Evolutionary conservation across 1,140 invertebrate species (phyloP), one percentile per base, ranked within the genome.

Genomic region (Papilio helenus): DNA sequence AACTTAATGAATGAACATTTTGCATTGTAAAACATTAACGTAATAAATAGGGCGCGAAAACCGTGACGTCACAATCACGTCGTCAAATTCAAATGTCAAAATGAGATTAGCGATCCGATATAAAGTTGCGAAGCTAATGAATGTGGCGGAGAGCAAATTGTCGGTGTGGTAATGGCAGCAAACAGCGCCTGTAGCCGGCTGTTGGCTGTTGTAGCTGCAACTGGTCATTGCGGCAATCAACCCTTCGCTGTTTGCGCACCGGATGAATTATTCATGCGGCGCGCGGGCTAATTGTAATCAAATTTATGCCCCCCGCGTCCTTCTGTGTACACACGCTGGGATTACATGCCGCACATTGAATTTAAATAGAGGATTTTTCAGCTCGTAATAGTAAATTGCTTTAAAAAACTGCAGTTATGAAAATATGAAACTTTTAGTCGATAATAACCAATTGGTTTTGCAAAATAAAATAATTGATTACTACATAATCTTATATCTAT

Each of bases 251-350:
- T 92, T 93, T 93, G 90, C 86, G 87, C 81, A 84, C 84, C 82
- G 79, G 74, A 80, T 94, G 92, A 92, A 93, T 94, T 88, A 94
- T 94, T 92, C 92, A 94, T 92, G 84, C 83, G 80, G 65, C 82
- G 86, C 86, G 84, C 87, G 84, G 82, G 90, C 93, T 94, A 94
- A 94, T 94, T 94, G 93, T 94, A 93, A 94, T 94, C 87, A 92
- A 93, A 93, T 94, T 94, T 93, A 89, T 86, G 83, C 87, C 86
- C 85, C 86, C 85, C 80, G 51, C 79, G 55, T 72, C 79, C 72
- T 44, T 51, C 81, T 71, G 49, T 16, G 79, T 68, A 55, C 65
- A 34, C 79, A 26, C 20, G 80, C 18, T n/a, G 20, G 76, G 84
- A 9, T 84, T 83, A 87, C 85, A 88, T 86, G 82, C 18, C 18